A percentile compares a stretch with the other conserved stretches of the same genome.
phyloP scores from a whole-genome alignment of 2,113 vertebrate species.

The Hippocampus abdominalis region DNA sequence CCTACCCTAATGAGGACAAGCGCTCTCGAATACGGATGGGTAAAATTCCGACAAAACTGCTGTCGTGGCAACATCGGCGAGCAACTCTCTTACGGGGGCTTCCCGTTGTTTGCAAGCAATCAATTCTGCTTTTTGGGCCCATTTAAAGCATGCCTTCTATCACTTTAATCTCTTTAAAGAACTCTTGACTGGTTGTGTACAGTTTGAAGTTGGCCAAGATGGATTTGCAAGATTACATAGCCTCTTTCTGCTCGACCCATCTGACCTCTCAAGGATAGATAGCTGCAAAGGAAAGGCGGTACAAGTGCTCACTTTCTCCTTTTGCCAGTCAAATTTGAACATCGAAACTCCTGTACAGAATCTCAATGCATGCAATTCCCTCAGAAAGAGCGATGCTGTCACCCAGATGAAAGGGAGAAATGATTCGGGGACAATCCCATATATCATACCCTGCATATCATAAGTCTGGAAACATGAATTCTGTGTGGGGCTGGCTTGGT shows the following conservation, averaged over 20 bases:
- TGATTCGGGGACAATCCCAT: conserved; percentile 1
- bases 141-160: not conserved
- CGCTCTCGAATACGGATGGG: not conserved
- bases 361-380: conserved; percentile 7
- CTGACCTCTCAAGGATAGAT: conserved; percentile 8
- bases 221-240: conserved; percentile 8
- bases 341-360: not conserved
- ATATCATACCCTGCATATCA: not conserved
- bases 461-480: not conserved
- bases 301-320: not conserved
- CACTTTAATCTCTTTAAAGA: conserved; percentile 9
- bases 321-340: conserved; percentile 8
- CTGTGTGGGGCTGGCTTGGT: not conserved
- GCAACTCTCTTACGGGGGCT: not conserved
- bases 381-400: conserved; percentile 6
- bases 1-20: not conserved
- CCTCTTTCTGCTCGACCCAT: conserved; percentile 5
- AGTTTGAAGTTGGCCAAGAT: conserved; percentile 7
- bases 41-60: not conserved
- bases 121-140: not conserved
- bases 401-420: conserved; percentile 6
- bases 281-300: not conserved
- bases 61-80: not conserved
- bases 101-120: conserved; percentile 3
- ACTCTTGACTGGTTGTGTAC: conserved; percentile 7